Evolutionary conservation across 2,113 vertebrate species (phyloP).

Genomic region (Toxotes chatareus): DNA sequence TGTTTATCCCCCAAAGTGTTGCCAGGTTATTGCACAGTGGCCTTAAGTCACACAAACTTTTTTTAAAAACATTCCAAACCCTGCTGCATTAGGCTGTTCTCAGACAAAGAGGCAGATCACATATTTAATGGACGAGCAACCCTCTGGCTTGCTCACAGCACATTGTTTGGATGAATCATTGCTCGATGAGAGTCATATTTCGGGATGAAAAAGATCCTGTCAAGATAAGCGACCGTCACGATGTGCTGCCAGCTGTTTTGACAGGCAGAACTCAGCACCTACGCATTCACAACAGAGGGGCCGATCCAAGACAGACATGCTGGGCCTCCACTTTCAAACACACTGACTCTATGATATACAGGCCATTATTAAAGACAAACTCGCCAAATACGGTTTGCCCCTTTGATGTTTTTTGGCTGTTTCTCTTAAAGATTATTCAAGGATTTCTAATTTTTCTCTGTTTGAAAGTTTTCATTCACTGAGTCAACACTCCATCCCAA

Average conservation of each 20-base stretch:
- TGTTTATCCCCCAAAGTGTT: not conserved
- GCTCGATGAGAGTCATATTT: slow-evolving; percentile 39
- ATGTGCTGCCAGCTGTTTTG: slow-evolving; percentile 60
- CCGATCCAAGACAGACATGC: not conserved
- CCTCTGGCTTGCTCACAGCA: slow-evolving; percentile 8
- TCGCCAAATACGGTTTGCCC: not conserved
- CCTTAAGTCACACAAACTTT: not conserved
- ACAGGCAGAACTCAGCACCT: slow-evolving; percentile 54
- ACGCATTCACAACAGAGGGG: slow-evolving; percentile 15
- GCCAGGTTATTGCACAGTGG: not conserved
- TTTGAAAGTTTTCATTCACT: slow-evolving; percentile 12
- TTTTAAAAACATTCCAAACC: not conserved
- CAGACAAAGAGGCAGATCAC: slow-evolving; percentile 17
- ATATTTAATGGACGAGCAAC: not conserved
- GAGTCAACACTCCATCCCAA: not conserved
- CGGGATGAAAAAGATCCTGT: slow-evolving; percentile 41
- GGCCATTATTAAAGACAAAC: not conserved
- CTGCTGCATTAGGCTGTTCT: not conserved
- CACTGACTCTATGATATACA: slow-evolving; percentile 9
- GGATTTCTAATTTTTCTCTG: slow-evolving; percentile 15
- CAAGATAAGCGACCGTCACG: slow-evolving; percentile 14
- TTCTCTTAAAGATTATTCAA: not conserved
- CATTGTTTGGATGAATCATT: slow-evolving; percentile 57
- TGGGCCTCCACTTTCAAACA: slow-evolving; percentile 20
- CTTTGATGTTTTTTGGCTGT: slow-evolving; percentile 30